Evolutionary conservation across 2,113 vertebrate genomes (phyloP), one percentile per base, ranked within the genome.

Genomic region (Zapornia atra): DNA sequence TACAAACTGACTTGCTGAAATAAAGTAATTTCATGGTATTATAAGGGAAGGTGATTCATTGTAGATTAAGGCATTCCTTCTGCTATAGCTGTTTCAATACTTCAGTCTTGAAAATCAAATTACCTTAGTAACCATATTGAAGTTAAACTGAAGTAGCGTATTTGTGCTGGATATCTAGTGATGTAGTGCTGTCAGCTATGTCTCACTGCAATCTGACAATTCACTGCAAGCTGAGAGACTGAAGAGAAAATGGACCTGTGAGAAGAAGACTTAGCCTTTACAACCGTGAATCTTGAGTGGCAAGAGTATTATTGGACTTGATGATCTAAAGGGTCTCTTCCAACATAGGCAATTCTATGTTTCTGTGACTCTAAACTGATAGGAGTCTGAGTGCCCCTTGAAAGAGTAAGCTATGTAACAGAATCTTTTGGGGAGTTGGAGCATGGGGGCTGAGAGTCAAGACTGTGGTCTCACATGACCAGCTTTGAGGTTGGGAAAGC

Each of bases 401-500:
- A 70, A 85, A 71, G 50, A 85, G 31, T 53, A 91, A 63, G 25
- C 20, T 9, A 14, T 10, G 3, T 14, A 68, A 75, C 34, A 31
- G 84, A 81, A 97, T 51, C 80, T 69, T 19, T 12, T 12, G 13
- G 11, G 29, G 38, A 48, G 40, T 15, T 25, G 50, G 82, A 80
- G 71, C 40, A 82, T 50, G 76, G 36, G 8, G 77, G 46, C 42
- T 90, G 40, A 85, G 50, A 83, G 26, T 81, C 20, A 66, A 38
- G 57, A 86, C 46, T 80, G 36, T 46, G 61, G 40, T 61, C 21
- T 84, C 75, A 60, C 51, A 40, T 6, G 22, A 72, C 40, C 48
- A 54, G 65, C 88, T 92, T 56, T 87, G 48, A 93, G 29, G 48
- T 59, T 83, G 88, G 54, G 54, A 84, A 97, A 97, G 81, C 50